A percentile compares a stretch with the other conserved stretches of the same genome.
These are phyloP conservation scores for Turritopsis rubra DNA, from an alignment of 30 jellyfish, hydroid and myxozoan species.

Conservation along the genomic window DNA sequence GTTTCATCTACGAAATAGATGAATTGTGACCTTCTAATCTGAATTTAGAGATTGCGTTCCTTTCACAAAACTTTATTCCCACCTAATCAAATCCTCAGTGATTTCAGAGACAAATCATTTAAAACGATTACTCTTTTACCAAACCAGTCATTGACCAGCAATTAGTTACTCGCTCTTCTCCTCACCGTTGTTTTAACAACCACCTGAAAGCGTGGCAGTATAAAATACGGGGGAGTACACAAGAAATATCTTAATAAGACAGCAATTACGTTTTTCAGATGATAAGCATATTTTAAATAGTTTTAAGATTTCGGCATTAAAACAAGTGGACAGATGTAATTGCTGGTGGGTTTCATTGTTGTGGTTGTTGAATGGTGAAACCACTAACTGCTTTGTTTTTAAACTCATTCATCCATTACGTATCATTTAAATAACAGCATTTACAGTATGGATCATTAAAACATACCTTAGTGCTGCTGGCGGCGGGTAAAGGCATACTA, in stretches of 20 bases:
- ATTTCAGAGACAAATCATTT: neutral
- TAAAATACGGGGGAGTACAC: neutral
- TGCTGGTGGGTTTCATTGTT: neutral
- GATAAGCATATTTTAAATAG: neutral
- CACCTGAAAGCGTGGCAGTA: neutral
- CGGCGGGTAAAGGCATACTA: neutral
- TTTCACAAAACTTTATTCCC: neutral
- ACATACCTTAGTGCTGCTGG: neutral
- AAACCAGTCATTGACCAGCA: neutral
- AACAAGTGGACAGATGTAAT: neutral
- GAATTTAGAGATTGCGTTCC: no score
- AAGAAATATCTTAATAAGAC: neutral
- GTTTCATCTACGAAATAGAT: neutral
- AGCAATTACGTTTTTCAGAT: neutral
- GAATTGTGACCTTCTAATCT: neutral
- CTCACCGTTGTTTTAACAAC: neutral
- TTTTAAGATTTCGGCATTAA: neutral
- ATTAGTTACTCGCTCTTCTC: neutral
- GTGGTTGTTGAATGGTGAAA: neutral
- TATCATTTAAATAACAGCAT: neutral
- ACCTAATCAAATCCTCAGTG: neutral
- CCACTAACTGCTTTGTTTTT: neutral
- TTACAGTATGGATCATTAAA: neutral
- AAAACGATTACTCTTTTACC: neutral
- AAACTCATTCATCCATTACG: neutral